A percentile compares a stretch with the other conserved stretches of the same genome.
Evolutionary conservation across 2,888 invertebrate genomes (phyloP).

Genomic region (Drosophila kanekoi): DNA sequence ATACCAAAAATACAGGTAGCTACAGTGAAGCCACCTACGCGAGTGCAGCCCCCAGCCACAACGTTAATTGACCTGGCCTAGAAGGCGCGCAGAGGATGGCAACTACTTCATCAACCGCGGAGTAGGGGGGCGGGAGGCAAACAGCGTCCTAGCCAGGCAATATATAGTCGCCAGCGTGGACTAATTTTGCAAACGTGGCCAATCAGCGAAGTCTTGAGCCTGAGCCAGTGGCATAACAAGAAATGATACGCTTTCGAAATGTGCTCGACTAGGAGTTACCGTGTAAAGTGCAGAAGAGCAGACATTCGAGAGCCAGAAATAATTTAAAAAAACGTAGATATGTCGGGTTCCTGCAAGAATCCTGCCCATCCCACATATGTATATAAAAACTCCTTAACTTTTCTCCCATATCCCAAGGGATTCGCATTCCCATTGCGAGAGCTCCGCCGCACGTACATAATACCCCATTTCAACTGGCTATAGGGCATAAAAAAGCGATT

Average conservation of each 20-base stretch:
- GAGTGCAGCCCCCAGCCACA: not conserved
- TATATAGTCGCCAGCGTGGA: constrained; percentile 29
- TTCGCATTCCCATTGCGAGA: too few species aligned
- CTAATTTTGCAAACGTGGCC: constrained; percentile 82
- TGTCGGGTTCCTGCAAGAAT: too few species aligned
- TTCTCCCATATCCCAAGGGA: too few species aligned
- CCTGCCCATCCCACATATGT: too few species aligned
- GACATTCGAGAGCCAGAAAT: too few species aligned
- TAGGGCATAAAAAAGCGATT: constrained; percentile 69
- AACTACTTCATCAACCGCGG: constrained; percentile 62
- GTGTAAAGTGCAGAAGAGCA: not conserved
- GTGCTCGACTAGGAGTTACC: not conserved
- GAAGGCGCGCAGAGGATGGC: constrained; percentile 12
- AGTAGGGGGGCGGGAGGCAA: not conserved
- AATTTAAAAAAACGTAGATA: too few species aligned
- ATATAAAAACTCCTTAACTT: too few species aligned
- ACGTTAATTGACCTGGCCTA: constrained; percentile 72
- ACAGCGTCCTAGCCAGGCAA: constrained; percentile 16
- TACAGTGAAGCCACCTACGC: constrained; percentile 49
- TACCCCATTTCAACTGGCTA: not conserved
- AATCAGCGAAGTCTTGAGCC: constrained; percentile 62
- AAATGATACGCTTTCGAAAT: not conserved
- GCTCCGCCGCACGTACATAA: not conserved
- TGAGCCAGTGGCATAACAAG: constrained; percentile 49
- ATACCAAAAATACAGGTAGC: constrained; percentile 57